Evolutionary conservation across 2,888 invertebrate genomes (phyloP).

Genomic region (Tethea ocularis): DNA sequence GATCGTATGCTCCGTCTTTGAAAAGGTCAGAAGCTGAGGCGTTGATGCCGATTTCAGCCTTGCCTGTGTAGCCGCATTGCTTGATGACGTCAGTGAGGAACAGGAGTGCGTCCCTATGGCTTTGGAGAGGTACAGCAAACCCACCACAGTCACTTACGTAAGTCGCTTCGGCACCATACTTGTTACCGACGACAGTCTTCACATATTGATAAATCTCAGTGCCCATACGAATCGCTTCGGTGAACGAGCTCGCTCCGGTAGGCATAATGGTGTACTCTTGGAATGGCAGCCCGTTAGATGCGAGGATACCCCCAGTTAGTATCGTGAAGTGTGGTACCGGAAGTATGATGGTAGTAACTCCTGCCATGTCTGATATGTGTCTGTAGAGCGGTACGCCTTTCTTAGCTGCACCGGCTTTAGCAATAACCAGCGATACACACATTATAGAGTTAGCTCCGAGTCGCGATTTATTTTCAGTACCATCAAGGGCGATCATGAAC

Average conservation of each 20-base stretch:
- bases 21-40: conserved; percentile 98
- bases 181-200: conserved; percentile 94
- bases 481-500: conserved; percentile 94
- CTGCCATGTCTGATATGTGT: conserved; percentile 98
- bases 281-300: conserved; percentile 97
- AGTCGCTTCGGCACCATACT: conserved; percentile 95
- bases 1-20: conserved; percentile 93
- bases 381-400: conserved; percentile 93
- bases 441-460: conserved; percentile 98
- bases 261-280: conserved; percentile 98
- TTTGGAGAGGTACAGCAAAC: conserved; percentile 97
- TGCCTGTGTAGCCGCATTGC: conserved; percentile 96
- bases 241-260: conserved; percentile 94
- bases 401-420: conserved; percentile 98
- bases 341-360: conserved; percentile 93
- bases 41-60: conserved; percentile 97
- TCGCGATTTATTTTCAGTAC: conserved; percentile 97
- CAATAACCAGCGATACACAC: conserved; percentile 97
- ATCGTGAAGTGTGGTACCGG: conserved; percentile 99
- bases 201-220: conserved; percentile 97
- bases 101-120: conserved; percentile 95
- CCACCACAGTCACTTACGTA: conserved; percentile 99
- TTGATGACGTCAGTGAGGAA: conserved; percentile 94
- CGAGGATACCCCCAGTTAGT: conserved; percentile 98
- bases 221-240: conserved; percentile 99